Conservation (phyloP, 2,113 vertebrate genomes). For the Chitala chitala region DNA sequence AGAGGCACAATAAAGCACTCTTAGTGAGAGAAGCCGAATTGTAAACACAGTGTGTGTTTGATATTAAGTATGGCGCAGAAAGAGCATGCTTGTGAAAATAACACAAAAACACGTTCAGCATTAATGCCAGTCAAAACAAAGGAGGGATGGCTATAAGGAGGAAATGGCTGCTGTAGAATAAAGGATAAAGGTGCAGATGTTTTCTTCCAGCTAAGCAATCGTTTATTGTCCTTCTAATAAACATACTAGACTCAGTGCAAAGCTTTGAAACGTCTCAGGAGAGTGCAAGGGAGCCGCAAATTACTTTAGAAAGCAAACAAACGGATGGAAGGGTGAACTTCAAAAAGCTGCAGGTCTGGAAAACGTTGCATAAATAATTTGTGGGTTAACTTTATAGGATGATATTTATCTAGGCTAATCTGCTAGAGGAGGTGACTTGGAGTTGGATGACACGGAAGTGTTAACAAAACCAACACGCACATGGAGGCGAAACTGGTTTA, state of each 20-base stretch:
- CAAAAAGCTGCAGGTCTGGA: constrained; percentile 43
- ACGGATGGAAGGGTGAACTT: constrained; percentile 36
- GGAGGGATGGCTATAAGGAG: too few species aligned
- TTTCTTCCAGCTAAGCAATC: constrained; percentile 27
- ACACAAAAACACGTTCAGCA: background rate
- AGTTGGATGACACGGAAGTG: constrained; percentile 33
- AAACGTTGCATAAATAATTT: constrained; percentile 51
- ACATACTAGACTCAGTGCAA: constrained; percentile 32
- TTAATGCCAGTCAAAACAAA: background rate
- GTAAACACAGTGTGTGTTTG: background rate
- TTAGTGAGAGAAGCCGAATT: too few species aligned
- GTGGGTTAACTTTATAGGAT: constrained; percentile 48
- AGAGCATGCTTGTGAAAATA: background rate
- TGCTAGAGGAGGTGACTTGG: constrained; percentile 39
- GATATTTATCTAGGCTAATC: constrained; percentile 54
- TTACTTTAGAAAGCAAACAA: constrained; percentile 55
- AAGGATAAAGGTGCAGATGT: background rate
- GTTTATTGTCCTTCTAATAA: constrained; percentile 36
- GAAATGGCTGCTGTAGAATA: background rate
- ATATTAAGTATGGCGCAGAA: background rate
- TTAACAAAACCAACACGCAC: constrained; percentile 29
- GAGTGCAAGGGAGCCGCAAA: constrained; percentile 44
- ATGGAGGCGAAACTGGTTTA: background rate
- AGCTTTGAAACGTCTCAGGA: constrained; percentile 39
- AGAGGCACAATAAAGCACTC: too few species aligned